phyloP scores from a whole-genome alignment of 1,140 invertebrate species.

The Drosophila ironensis region DNA sequence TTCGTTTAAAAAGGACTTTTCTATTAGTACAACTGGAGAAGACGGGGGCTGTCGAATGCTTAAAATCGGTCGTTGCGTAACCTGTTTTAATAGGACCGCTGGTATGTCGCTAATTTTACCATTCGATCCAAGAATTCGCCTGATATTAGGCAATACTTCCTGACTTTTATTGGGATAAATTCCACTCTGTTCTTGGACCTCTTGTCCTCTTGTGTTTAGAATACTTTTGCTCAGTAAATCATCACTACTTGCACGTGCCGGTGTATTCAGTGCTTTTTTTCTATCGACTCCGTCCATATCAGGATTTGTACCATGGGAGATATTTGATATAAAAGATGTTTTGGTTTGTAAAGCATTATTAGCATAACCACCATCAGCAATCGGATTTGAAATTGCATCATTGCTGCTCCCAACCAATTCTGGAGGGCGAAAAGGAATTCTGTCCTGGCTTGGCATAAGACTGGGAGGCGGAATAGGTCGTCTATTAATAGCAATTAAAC shows the following conservation, averaged over 20 bases:
- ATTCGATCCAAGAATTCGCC: slow-evolving; percentile 90
- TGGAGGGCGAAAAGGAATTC: slow-evolving; percentile 89
- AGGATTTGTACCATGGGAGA: slow-evolving; percentile 18
- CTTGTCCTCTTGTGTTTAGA: not conserved
- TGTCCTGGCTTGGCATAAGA: slow-evolving; percentile 88
- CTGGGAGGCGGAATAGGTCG: slow-evolving; percentile 89
- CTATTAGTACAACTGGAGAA: slow-evolving; percentile 55
- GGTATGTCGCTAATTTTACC: slow-evolving; percentile 90
- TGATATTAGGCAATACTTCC: slow-evolving; percentile 88
- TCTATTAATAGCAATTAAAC: slow-evolving; percentile 83
- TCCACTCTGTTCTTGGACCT: not conserved
- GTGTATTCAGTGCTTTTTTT: slow-evolving; percentile 89
- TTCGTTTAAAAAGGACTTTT: slow-evolving; percentile 20
- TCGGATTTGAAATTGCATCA: not conserved
- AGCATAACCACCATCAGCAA: slow-evolving; percentile 18
- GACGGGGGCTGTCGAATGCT: slow-evolving; percentile 64
- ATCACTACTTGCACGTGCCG: slow-evolving; percentile 82
- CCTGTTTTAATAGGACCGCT: slow-evolving; percentile 87
- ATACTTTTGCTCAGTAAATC: slow-evolving; percentile 14
- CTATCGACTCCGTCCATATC: slow-evolving; percentile 51
- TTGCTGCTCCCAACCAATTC: slow-evolving; percentile 48
- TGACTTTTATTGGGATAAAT: slow-evolving; percentile 76
- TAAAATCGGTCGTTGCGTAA: slow-evolving; percentile 84
- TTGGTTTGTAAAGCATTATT: slow-evolving; percentile 21
- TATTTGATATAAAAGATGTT: slow-evolving; percentile 28